Percentiles rank a stretch among this genome's conserved stretches.
These are phyloP conservation scores for Microcebus griseorufus DNA, from an alignment of 2,113 vertebrate species.

Conservation along the genomic window DNA sequence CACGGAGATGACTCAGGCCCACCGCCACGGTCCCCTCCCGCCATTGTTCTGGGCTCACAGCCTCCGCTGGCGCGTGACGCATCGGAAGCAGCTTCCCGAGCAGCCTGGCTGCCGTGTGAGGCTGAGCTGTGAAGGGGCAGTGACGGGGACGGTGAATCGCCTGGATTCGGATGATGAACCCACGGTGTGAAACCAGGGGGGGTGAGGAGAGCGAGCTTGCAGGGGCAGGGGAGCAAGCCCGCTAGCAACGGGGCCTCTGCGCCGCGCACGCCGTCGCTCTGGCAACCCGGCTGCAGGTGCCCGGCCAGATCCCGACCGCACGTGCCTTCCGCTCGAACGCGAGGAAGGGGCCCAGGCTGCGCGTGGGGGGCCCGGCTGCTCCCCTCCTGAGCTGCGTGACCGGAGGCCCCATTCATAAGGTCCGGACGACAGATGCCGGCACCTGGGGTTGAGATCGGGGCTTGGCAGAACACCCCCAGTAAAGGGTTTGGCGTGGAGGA, in stretches of 20 bases:
- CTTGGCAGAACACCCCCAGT: too few relatives aligned
- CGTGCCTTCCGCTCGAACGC: not conserved
- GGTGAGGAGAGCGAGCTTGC: not conserved
- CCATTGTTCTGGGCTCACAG: not conserved
- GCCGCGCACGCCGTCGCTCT: too few relatives aligned
- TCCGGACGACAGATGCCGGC: too few relatives aligned
- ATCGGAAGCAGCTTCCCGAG: not conserved
- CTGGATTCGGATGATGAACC: not conserved
- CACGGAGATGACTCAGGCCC: not conserved
- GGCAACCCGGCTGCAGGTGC: too few relatives aligned
- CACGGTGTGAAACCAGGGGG: not conserved
- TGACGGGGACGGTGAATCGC: conserved; percentile 30
- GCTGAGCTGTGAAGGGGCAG: not conserved
- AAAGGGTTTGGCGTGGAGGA: too few relatives aligned
- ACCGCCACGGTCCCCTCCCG: not conserved
- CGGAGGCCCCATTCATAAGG: too few relatives aligned
- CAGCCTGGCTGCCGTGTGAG: not conserved
- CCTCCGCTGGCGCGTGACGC: conserved; percentile 1
- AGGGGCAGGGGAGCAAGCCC: not conserved
- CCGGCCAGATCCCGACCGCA: too few relatives aligned
- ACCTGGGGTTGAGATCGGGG: too few relatives aligned
- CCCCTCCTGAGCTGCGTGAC: too few relatives aligned
- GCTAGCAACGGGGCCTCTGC: too few relatives aligned
- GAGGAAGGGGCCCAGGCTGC: not conserved
- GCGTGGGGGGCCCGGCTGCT: too few relatives aligned